Evolutionary conservation across 2,888 invertebrate species (phyloP).

Genomic region (Labia minor): DNA sequence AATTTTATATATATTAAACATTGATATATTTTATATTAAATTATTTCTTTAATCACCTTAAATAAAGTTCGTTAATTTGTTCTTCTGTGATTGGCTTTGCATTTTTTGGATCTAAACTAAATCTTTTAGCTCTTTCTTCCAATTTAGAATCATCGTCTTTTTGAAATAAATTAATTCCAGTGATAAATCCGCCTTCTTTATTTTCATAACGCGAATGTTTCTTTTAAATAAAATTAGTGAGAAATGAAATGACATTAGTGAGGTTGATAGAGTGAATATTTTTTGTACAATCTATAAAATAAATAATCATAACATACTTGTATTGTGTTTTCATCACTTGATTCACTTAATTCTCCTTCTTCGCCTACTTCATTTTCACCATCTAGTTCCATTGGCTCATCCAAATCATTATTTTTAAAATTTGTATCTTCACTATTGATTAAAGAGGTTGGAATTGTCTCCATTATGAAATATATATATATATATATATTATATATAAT

Average conservation of each 20-base stretch:
- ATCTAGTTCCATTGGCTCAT: constrained; percentile 43
- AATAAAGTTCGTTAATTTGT: constrained; percentile 37
- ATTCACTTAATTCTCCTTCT: constrained; percentile 38
- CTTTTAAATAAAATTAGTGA: constrained; percentile 19
- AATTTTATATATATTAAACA: too few species aligned
- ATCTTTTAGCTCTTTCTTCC: constrained; percentile 46
- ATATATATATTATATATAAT: background rate
- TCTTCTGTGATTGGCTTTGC: constrained; percentile 36
- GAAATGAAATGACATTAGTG: background rate
- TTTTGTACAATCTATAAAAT: background rate
- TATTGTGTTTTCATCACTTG: constrained; percentile 20
- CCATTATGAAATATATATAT: background rate
- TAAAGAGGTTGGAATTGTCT: background rate
- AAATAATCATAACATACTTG: background rate
- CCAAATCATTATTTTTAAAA: constrained; percentile 37
- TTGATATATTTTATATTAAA: too few species aligned
- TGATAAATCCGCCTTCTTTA: constrained; percentile 36
- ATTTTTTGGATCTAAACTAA: constrained; percentile 41
- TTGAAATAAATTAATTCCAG: constrained; percentile 42
- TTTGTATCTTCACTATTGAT: constrained; percentile 32
- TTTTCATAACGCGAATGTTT: constrained; percentile 31
- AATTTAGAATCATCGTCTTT: constrained; percentile 42
- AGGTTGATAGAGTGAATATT: too few species aligned
- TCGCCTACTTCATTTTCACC: constrained; percentile 32
- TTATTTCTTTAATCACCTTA: too few species aligned